A percentile compares a stretch with the other conserved stretches of the same genome.
These are phyloP conservation scores for Tyto alba DNA, from an alignment of 2,113 vertebrate genomes.

Conservation along the genomic window DNA sequence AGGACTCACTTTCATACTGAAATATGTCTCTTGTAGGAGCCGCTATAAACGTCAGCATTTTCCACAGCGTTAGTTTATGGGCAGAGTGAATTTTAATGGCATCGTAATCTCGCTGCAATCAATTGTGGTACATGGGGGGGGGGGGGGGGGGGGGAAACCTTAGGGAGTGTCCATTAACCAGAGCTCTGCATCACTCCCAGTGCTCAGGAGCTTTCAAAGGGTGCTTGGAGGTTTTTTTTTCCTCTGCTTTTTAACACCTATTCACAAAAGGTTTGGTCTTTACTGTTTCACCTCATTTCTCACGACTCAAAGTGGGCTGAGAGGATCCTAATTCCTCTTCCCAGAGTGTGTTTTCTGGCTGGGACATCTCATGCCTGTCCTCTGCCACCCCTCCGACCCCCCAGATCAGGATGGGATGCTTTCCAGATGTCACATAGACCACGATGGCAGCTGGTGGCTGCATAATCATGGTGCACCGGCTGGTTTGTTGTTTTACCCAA, in stretches of 20 bases:
- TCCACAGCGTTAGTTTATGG: constrained; percentile 74
- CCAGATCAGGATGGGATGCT: background rate
- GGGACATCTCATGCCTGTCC: background rate
- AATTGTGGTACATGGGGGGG: constrained; percentile 63
- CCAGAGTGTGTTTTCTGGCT: background rate
- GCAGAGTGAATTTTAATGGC: constrained; percentile 83
- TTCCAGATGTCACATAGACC: background rate
- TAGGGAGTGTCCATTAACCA: constrained; percentile 72
- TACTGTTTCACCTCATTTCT: background rate
- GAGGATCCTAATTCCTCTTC: background rate
- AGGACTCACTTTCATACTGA: constrained; percentile 78
- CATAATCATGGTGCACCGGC: background rate
- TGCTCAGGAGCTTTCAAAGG: constrained; percentile 34
- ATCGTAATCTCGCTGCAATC: constrained; percentile 78
- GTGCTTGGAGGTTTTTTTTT: background rate
- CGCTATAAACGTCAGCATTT: constrained; percentile 81
- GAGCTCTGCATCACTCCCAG: constrained; percentile 71
- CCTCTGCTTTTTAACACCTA: background rate
- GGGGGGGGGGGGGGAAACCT: constrained; percentile 11
- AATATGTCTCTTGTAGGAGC: constrained; percentile 82
- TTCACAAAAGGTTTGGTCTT: background rate
- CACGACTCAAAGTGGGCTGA: background rate
- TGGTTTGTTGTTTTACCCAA: background rate
- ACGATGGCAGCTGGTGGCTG: background rate
- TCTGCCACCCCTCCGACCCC: background rate